Conservation (phyloP, 1,140 invertebrate genomes). For the Conus betulinus region DNA sequence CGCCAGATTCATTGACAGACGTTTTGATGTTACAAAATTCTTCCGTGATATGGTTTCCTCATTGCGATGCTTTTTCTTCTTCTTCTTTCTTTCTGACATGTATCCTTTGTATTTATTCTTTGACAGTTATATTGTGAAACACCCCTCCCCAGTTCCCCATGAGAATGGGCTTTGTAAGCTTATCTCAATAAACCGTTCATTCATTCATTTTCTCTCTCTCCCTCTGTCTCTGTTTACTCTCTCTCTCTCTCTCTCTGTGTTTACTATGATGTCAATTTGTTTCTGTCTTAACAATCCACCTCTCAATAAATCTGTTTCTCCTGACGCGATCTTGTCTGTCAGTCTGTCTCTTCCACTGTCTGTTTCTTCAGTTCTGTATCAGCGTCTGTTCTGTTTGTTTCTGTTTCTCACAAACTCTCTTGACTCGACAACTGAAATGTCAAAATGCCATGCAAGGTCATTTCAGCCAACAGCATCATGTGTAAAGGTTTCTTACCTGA, state of each 20-base stretch:
- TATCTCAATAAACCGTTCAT: too few species aligned
- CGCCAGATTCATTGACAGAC: too few species aligned
- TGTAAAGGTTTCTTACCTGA: background rate
- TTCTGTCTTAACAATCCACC: background rate
- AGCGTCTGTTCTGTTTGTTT: background rate
- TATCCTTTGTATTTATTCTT: too few species aligned
- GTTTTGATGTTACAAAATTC: too few species aligned
- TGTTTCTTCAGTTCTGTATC: background rate
- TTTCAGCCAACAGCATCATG: background rate
- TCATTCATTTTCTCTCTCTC: too few species aligned
- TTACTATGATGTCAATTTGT: background rate
- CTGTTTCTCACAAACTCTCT: background rate
- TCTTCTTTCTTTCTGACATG: too few species aligned
- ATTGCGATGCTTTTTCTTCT: too few species aligned
- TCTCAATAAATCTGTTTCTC: background rate
- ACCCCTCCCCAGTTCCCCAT: too few species aligned
- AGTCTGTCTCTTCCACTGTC: background rate
- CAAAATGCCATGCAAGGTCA: background rate
- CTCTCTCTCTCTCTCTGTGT: background rate
- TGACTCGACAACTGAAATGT: too few species aligned
- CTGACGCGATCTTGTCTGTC: background rate
- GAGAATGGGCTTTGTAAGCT: too few species aligned
- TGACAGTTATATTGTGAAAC: too few species aligned
- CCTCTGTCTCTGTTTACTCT: too few species aligned
- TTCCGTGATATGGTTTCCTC: background rate